Conservation (phyloP, 2,888 invertebrate genomes). For the Gryllus longicercus region DNA sequence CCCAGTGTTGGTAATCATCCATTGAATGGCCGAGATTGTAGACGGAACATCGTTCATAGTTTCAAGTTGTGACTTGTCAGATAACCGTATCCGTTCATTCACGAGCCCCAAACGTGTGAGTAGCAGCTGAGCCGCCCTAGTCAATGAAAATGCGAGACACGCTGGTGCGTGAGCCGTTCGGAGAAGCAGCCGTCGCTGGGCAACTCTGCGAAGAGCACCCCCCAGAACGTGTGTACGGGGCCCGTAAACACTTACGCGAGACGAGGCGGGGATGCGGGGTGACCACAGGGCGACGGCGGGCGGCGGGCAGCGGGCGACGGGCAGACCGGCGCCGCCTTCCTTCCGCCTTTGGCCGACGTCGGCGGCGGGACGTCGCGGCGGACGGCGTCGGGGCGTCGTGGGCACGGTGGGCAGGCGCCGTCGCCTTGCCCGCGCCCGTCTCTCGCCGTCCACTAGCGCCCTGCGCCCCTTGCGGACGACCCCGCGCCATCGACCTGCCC, state of each 20-base stretch:
- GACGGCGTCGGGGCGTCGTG: background rate
- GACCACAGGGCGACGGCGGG: background rate
- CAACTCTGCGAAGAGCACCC: no score
- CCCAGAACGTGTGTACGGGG: no score
- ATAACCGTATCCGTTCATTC: no score
- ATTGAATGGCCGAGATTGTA: no score
- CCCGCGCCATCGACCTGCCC: conserved; percentile 5
- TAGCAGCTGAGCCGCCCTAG: no score
- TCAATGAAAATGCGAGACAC: no score
- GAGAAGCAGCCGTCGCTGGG: no score
- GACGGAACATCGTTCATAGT: no score
- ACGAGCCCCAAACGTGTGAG: no score
- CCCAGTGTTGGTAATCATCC: no score
- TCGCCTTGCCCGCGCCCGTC: background rate
- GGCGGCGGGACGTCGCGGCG: background rate
- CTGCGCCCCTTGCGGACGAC: background rate
- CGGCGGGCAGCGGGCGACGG: background rate
- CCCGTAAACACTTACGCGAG: conserved; percentile 1
- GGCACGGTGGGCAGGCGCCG: background rate
- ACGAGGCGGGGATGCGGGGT: background rate
- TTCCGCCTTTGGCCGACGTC: background rate
- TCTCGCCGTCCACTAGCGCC: background rate
- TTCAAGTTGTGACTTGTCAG: no score
- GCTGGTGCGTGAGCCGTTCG: no score
- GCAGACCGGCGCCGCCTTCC: background rate